Conservation (phyloP, 1,140 invertebrate species). For the Drosophila lini region DNA sequence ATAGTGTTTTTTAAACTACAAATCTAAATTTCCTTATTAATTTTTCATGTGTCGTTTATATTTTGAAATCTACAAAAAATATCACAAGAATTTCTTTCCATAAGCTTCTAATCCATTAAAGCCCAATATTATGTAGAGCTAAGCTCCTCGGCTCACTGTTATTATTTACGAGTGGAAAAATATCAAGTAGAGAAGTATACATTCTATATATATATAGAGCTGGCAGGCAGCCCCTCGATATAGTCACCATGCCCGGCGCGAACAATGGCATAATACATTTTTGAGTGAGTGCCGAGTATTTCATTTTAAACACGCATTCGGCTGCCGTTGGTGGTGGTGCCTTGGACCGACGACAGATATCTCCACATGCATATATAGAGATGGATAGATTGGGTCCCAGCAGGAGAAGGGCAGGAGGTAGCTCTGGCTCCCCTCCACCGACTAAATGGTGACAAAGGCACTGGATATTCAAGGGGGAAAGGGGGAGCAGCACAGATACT, state of each 20-base stretch:
- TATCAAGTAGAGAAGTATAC: conserved; percentile 4
- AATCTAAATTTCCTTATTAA: background rate
- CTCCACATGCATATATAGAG: conserved; percentile 65
- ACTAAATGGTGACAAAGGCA: conserved; percentile 78
- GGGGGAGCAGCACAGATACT: conserved; percentile 1
- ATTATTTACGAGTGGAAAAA: conserved; percentile 18
- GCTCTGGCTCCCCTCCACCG: conserved; percentile 24
- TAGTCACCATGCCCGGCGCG: conserved; percentile 26
- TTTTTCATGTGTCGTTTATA: background rate
- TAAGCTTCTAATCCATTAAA: conserved; percentile 12
- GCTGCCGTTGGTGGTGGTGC: conserved; percentile 39
- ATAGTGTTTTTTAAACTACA: background rate
- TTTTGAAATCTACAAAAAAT: background rate
- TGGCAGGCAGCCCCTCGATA: conserved; percentile 4
- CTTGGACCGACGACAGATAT: conserved; percentile 71
- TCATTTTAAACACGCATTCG: conserved; percentile 81
- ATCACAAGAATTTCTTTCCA: background rate
- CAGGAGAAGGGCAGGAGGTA: conserved; percentile 17
- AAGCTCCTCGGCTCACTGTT: conserved; percentile 10
- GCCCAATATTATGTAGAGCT: conserved; percentile 9
- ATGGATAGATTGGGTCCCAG: conserved; percentile 70
- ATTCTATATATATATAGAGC: background rate
- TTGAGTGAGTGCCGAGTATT: conserved; percentile 78
- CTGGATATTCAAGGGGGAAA: conserved; percentile 8
- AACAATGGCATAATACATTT: conserved; percentile 60